Conservation (phyloP, 2,113 vertebrate species). For the Sinocyclocheilus grahami region DNA sequence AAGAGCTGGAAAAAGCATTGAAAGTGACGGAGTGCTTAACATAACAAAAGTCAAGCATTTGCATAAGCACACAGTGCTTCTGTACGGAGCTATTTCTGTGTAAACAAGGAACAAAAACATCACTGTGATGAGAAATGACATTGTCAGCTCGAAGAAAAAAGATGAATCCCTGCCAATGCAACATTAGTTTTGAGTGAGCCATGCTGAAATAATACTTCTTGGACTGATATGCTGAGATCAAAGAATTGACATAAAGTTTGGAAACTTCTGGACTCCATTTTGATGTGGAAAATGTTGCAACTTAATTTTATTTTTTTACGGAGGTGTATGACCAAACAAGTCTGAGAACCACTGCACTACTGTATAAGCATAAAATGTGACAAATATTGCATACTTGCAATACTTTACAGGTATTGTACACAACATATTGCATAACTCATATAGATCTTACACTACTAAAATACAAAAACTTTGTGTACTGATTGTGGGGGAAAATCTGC, state of each 20-base stretch:
- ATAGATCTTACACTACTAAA: not conserved
- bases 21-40: constrained; percentile 39
- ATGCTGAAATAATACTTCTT: not conserved
- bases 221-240: not conserved
- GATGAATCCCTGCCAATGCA: not conserved
- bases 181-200: not conserved
- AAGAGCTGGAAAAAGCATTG: constrained; percentile 37
- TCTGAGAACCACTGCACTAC: too few relatives aligned
- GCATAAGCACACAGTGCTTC: constrained; percentile 45
- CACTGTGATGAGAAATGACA: constrained; percentile 27
- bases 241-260: constrained; percentile 5
- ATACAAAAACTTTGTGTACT: too few relatives aligned
- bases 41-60: constrained; percentile 56
- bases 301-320: too few relatives aligned
- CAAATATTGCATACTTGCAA: too few relatives aligned
- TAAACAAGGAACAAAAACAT: constrained; percentile 49
- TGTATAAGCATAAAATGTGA: not conserved
- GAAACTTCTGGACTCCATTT: not conserved
- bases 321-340: too few relatives aligned
- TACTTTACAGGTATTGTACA: too few relatives aligned
- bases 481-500: too few relatives aligned
- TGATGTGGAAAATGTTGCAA: too few relatives aligned
- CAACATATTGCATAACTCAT: not conserved
- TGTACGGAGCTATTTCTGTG: constrained; percentile 37
- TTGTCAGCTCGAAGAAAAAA: not conserved